Evolutionary conservation across 1,140 invertebrate species (phyloP).

Genomic region (Potamilus streckersoni): DNA sequence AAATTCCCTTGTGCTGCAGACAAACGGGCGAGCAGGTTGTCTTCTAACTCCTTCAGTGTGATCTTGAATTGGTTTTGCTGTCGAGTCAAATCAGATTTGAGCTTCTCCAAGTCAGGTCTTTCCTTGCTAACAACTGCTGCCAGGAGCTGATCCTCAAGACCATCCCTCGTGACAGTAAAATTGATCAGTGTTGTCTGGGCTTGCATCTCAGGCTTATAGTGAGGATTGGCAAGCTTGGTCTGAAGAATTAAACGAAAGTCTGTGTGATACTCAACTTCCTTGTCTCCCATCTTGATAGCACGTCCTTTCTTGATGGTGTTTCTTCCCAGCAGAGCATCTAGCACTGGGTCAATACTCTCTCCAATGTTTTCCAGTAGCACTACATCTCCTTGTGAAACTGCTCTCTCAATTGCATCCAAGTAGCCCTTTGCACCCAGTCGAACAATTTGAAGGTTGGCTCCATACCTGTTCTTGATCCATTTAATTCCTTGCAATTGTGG

Average conservation of each 20-base stretch:
- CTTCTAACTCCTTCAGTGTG: constrained; percentile 88
- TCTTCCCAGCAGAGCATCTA: constrained; percentile 89
- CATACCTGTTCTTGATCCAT: constrained; percentile 95
- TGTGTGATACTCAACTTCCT: constrained; percentile 93
- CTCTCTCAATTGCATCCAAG: constrained; percentile 87
- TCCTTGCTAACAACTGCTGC: constrained; percentile 96
- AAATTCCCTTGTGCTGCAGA: constrained; percentile 91
- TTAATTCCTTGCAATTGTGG: constrained; percentile 85
- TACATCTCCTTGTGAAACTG: constrained; percentile 80
- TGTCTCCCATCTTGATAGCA: constrained; percentile 89
- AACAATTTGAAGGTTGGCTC: constrained; percentile 80
- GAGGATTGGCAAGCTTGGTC: constrained; percentile 94
- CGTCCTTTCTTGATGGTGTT: constrained; percentile 91
- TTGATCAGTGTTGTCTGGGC: constrained; percentile 95
- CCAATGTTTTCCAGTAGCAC: constrained; percentile 93
- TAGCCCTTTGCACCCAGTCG: constrained; percentile 88
- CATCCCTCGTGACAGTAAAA: constrained; percentile 94
- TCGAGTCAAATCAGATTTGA: constrained; percentile 90
- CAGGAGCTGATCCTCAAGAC: constrained; percentile 91
- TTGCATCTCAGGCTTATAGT: constrained; percentile 97
- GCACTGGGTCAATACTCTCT: constrained; percentile 89
- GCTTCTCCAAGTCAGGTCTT: constrained; percentile 90
- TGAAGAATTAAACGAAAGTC: constrained; percentile 88
- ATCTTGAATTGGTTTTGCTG: constrained; percentile 98
- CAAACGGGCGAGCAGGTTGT: constrained; percentile 87